Conservation (phyloP, 1,140 invertebrate genomes). For the Littorina saxatilis region DNA sequence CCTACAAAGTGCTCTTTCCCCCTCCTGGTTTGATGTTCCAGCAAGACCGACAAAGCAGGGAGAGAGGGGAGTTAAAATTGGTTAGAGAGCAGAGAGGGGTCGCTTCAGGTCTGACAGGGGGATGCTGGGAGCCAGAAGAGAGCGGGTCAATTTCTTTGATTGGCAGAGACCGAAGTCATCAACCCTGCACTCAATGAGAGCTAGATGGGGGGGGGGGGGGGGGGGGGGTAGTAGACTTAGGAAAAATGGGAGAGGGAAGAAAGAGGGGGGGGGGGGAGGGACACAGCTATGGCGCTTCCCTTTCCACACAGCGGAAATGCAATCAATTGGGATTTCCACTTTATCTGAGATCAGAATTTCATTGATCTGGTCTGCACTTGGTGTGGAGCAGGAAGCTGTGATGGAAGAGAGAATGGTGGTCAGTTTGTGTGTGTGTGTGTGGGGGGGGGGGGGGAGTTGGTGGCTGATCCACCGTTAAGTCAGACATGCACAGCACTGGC, state of each 20-base stretch:
- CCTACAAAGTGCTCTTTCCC: background rate
- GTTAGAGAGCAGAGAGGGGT: slow-evolving; percentile 6
- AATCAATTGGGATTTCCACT: slow-evolving; percentile 20
- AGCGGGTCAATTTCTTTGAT: slow-evolving; percentile 30
- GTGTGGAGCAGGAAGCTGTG: slow-evolving; percentile 8
- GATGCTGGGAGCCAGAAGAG: background rate
- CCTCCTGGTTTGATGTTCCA: background rate
- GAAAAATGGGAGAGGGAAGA: background rate
- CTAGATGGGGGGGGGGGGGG: background rate
- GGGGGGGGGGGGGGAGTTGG: too few species aligned
- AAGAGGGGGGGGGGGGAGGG: background rate
- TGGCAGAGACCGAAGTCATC: slow-evolving; percentile 27
- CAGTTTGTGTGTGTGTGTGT: too few species aligned
- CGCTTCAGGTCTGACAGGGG: slow-evolving; percentile 24
- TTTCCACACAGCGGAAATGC: slow-evolving; percentile 4
- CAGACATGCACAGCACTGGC: too few species aligned
- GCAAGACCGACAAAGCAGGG: background rate
- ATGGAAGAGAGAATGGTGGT: too few species aligned
- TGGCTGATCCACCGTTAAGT: too few species aligned
- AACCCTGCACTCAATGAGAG: background rate
- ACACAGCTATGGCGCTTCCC: background rate
- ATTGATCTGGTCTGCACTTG: background rate
- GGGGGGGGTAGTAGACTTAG: background rate
- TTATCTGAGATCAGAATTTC: slow-evolving; percentile 5
- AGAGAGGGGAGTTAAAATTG: slow-evolving; percentile 1